Evolutionary conservation across 2,113 vertebrate genomes (phyloP), one percentile per base, ranked within the genome.

Genomic region (Podarcis muralis): DNA sequence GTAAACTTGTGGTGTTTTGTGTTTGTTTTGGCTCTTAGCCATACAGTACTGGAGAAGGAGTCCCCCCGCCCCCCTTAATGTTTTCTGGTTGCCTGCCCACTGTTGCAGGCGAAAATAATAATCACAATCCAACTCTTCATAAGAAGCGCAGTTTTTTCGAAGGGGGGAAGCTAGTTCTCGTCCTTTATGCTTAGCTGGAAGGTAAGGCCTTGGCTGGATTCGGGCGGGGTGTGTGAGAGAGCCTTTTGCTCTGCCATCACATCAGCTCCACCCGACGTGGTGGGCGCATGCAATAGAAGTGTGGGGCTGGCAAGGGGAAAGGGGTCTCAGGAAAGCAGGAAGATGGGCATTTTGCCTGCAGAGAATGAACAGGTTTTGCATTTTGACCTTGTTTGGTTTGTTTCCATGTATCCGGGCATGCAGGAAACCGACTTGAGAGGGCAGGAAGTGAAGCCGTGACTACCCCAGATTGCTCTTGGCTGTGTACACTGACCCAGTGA

Each of bases 321-420:
- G n/a, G 62, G 2, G 3, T 2, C 18, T 32, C 69, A 2, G 2
- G 1, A 53, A 15, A 23, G 27, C 5, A 15, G 11, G 25, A 0
- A 53, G 27, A 6, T 66, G 35, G 13, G 30, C 35, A 32, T 5
- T 6, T 35, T 76, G 18, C 13, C 22, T 8, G 16, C 68, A 16
- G 13, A 53, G 15, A 48, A 22, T 4, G 40, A 3, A 8, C 37
- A 25, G n/a, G 20, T 43, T 2, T 69, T 71, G 32, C 78, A 25
- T 81, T 53, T 71, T 37, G 13, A n/a, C 7, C 32, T 40, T 53
- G 48, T 53, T 74, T 30, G 22, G 25, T 69, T 32, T 48, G 25
- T 78, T n/a, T 43, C 25, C 72, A 1, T 22, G 5, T 81, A 15
- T 82, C 27, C 5, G 27, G 59, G 12, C 22, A 9, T 8, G 69